Base-by-base conservation (phyloP, 2,797 vertebrate species). In the Karalla daura region DNA sequence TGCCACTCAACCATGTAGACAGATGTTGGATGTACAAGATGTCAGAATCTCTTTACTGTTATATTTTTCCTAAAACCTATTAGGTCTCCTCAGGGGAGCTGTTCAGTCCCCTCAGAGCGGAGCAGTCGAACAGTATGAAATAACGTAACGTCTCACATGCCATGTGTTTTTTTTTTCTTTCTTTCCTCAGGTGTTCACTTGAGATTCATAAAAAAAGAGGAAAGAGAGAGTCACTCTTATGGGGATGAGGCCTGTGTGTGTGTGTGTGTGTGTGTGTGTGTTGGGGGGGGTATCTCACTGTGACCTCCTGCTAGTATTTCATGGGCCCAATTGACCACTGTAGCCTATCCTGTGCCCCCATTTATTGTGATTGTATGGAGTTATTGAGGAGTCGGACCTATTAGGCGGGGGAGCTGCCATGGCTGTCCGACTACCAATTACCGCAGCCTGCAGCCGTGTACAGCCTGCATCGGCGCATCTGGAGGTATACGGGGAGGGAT, bases 321-420 rank as follows among this genome's bases (percentile, higher is more conserved):
- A 86, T 81, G 85, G 86, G 80, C 74, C 83, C 70, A 87, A 91
- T 89, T 94, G 91, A 91, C 91, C 86, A 81, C 65, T 79, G 86
- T 78, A 83, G 85, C 84, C 81, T 74, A 61, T 79, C 74, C 73
- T 75, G 78, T 76, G 80, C 74, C 80, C 86, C 78, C 88, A 85
- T 91, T 92, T 89, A 92, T 88, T 90, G 91, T 91, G 90, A 91
- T 88, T 88, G 88, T 89, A 86, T 88, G 78, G 86, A 86, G 86
- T 91, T 89, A 93, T 90, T 89, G 90, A 91, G 80, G 86, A 93
- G 85, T 88, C 81, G 85, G 86, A 89, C 84, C 88, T 92, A 91
- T 94, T 93, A 93, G 88, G 82, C n/a, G n/a, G 70, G 77, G 80
- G 80, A 89, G 88, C 91, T 91, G 86, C 88, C 86, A 85, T 88